These are phyloP conservation scores for Microplitis manilae DNA, from an alignment of 2,888 invertebrate genomes.

Conservation along the genomic window DNA sequence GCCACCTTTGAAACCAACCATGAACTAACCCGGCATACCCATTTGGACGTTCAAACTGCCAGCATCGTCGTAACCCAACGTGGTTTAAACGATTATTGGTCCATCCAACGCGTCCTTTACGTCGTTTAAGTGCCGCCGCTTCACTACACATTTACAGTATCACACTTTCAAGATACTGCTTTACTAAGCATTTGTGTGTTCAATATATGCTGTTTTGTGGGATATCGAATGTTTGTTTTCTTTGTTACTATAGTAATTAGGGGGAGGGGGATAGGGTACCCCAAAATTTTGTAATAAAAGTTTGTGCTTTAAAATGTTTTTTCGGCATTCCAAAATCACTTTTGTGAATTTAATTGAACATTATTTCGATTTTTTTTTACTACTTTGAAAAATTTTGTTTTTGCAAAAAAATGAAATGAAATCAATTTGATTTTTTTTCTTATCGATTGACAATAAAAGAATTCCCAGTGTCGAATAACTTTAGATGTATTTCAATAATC, in stretches of 20 bases:
- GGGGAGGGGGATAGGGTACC: no score
- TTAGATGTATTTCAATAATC: no score
- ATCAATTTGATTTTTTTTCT: no score
- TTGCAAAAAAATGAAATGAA: no score
- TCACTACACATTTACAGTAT: slow-evolving; percentile 26
- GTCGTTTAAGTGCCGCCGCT: slow-evolving; percentile 43
- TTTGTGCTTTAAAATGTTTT: no score
- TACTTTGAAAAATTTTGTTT: no score
- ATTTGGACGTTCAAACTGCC: slow-evolving; percentile 74
- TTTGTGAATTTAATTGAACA: no score
- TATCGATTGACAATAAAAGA: no score
- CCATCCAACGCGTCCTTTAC: slow-evolving; percentile 47
- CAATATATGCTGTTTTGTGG: not conserved
- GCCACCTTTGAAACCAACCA: slow-evolving; percentile 72
- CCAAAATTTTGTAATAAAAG: no score
- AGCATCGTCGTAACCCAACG: slow-evolving; percentile 68
- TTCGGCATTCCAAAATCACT: no score
- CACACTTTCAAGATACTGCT: slow-evolving; percentile 18
- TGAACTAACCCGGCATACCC: slow-evolving; percentile 73
- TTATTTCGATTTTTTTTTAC: no score
- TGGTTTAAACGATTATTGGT: slow-evolving; percentile 53
- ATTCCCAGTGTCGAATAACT: no score
- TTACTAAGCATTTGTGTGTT: slow-evolving; percentile 12
- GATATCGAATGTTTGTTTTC: not conserved
- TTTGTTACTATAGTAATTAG: not conserved